These are phyloP conservation scores for Agrochola circellaris DNA, from an alignment of 2,888 invertebrate genomes.

Conservation along the genomic window DNA sequence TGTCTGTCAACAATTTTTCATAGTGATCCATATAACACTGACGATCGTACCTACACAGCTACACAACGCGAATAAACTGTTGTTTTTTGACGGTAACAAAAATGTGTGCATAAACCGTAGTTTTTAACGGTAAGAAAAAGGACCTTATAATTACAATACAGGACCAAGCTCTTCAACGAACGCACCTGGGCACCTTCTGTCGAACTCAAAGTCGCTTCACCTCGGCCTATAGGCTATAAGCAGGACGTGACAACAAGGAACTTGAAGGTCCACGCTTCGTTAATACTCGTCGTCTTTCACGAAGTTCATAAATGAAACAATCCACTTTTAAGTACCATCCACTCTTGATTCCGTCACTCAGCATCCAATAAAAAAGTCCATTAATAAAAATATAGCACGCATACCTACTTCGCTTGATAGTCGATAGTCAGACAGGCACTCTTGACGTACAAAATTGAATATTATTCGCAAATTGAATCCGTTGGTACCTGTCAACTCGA, in stretches of 20 bases:
- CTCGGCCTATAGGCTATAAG: neutral
- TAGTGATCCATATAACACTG: too few relatives aligned
- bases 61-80: too few relatives aligned
- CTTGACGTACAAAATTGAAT: conserved; percentile 79
- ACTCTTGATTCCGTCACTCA: conserved; percentile 1
- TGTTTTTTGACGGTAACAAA: too few relatives aligned
- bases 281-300: neutral
- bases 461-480: conserved; percentile 84
- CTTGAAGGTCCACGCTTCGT: neutral
- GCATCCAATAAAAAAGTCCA: conserved; percentile 36
- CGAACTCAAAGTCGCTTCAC: neutral
- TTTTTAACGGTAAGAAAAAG: too few relatives aligned
- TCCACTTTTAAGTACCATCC: neutral
- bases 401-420: conserved; percentile 60
- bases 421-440: conserved; percentile 57
- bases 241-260: neutral
- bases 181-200: neutral
- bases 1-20: too few relatives aligned
- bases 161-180: neutral
- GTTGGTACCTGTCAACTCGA: conserved; percentile 78
- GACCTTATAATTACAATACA: too few relatives aligned
- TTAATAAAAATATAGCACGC: conserved; percentile 52
- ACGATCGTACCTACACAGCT: too few relatives aligned
- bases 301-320: neutral
- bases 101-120: too few relatives aligned